Evolutionary conservation across 2,797 vertebrate species (phyloP).

Genomic region (Anguilla pacifica): DNA sequence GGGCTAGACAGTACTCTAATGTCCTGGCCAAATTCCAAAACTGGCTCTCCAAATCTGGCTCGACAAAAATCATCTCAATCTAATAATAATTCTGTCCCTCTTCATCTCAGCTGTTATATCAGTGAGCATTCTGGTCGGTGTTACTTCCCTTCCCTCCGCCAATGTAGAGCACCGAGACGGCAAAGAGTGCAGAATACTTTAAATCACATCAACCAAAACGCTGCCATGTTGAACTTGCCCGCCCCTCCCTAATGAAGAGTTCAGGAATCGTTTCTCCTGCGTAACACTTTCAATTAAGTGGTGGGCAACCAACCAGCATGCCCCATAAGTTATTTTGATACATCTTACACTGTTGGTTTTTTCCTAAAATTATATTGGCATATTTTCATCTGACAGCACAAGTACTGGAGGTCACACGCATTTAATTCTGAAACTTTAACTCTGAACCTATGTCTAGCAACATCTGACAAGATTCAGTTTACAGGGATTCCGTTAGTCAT

Average conservation of each 20-base stretch:
- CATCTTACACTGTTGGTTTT: not conserved
- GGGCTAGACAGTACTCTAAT: not conserved
- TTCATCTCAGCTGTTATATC: not conserved
- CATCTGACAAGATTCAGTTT: too few species aligned
- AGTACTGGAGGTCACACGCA: not conserved
- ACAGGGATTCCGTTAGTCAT: too few species aligned
- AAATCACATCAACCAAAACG: not conserved
- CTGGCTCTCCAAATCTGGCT: not conserved
- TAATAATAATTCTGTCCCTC: not conserved
- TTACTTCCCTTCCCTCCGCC: not conserved
- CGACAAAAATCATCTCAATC: not conserved
- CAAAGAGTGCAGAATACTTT: not conserved
- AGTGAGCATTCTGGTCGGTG: not conserved
- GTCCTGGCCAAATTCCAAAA: not conserved
- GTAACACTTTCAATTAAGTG: not conserved
- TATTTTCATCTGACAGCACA: not conserved
- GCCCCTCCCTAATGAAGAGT: not conserved
- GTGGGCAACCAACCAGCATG: not conserved
- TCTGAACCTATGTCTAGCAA: not conserved
- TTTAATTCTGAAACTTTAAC: not conserved
- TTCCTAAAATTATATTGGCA: not conserved
- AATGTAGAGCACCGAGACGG: not conserved
- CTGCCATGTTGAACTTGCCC: not conserved
- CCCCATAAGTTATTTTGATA: not conserved
- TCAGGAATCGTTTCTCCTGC: not conserved